These are phyloP conservation scores for Seriola quinqueradiata DNA, from an alignment of 2,113 vertebrate species.

Conservation along the genomic window DNA sequence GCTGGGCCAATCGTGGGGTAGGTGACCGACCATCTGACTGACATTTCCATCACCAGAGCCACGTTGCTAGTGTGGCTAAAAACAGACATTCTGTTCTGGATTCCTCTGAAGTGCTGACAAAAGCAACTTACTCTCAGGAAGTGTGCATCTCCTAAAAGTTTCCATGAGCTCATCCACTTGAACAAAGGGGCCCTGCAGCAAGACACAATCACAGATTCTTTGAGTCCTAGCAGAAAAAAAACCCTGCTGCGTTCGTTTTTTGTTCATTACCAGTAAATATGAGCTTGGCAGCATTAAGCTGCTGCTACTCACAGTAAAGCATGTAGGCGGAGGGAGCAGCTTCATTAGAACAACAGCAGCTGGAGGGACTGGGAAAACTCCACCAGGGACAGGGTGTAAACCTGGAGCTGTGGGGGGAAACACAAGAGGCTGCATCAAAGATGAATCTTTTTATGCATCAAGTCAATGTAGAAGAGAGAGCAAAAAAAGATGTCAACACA, in stretches of 20 bases:
- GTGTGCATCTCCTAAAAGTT: slow-evolving; percentile 94
- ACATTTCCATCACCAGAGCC: slow-evolving; percentile 6
- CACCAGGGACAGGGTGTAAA: slow-evolving; percentile 96
- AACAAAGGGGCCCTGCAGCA: slow-evolving; percentile 94
- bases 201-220: slow-evolving; percentile 35
- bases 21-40: neutral
- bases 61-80: neutral
- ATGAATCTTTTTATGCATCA: slow-evolving; percentile 1
- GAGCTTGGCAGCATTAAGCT: slow-evolving; percentile 19
- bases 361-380: slow-evolving; percentile 97
- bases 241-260: neutral
- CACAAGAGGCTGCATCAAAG: slow-evolving; percentile 20
- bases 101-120: neutral
- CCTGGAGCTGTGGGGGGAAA: slow-evolving; percentile 89
- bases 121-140: slow-evolving; percentile 93
- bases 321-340: slow-evolving; percentile 95
- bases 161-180: slow-evolving; percentile 99
- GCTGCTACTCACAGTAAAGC: slow-evolving; percentile 91
- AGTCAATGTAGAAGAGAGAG: neutral
- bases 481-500: neutral
- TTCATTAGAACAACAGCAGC: slow-evolving; percentile 97
- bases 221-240: neutral
- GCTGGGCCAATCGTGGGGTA: neutral
- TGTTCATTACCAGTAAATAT: slow-evolving; percentile 1
- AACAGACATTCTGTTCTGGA: slow-evolving; percentile 11